Evolutionary conservation across 2,797 vertebrate genomes (phyloP).

Genomic region (Lerista edwardsae): DNA sequence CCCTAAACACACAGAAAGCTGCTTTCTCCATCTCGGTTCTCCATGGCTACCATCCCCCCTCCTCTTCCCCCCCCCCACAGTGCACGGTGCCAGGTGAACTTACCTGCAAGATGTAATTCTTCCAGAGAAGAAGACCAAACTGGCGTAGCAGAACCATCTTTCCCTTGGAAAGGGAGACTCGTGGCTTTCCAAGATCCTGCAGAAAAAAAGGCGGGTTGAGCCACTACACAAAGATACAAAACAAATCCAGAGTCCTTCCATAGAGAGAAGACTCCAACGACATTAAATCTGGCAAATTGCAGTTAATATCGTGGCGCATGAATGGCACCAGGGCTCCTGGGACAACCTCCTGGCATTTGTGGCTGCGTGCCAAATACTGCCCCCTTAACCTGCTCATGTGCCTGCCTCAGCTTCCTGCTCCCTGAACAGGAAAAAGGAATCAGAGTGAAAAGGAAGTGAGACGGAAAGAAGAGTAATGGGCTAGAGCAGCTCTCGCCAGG

Average conservation of each 20-base stretch:
- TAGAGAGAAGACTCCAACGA: background rate
- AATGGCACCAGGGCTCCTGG: too few relatives aligned
- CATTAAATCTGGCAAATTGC: background rate
- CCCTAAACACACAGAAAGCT: background rate
- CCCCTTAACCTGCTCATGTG: too few relatives aligned
- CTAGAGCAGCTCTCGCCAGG: too few relatives aligned
- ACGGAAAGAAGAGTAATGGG: too few relatives aligned
- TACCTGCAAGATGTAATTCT: slow-evolving; percentile 96
- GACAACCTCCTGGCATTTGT: too few relatives aligned
- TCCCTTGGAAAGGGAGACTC: slow-evolving; percentile 30
- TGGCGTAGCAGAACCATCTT: slow-evolving; percentile 88
- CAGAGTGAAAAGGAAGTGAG: too few relatives aligned
- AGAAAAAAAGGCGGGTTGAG: slow-evolving; percentile 27
- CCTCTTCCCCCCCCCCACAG: fast-evolving
- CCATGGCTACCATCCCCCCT: fast-evolving
- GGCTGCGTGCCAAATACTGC: too few relatives aligned
- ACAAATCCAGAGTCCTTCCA: background rate
- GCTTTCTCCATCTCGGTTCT: fast-evolving
- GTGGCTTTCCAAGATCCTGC: slow-evolving; percentile 41
- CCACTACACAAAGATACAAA: fast-evolving
- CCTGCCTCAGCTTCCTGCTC: too few relatives aligned
- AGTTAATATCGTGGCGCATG: too few relatives aligned
- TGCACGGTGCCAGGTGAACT: background rate
- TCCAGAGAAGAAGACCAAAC: slow-evolving; percentile 93
- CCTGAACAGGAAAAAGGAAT: too few relatives aligned